Conservation (phyloP, 2,797 vertebrate genomes). For the Tamandua tetradactyla region DNA sequence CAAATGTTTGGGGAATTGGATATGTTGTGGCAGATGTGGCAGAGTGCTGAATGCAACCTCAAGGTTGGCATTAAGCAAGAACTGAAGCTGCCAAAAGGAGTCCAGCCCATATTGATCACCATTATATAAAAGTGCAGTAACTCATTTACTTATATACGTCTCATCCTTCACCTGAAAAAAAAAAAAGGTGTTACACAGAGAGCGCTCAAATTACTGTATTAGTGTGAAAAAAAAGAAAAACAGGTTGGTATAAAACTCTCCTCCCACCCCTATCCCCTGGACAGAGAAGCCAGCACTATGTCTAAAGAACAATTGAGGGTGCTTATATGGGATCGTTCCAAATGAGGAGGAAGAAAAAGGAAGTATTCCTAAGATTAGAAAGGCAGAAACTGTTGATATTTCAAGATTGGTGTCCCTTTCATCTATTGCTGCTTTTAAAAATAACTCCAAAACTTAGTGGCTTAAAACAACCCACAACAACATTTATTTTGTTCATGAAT, state of each 20-base stretch:
- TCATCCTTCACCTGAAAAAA: not conserved
- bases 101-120: not conserved
- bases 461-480: not conserved
- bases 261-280: not conserved
- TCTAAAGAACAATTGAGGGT: not conserved
- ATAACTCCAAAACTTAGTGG: not conserved
- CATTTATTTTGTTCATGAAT: conserved; percentile 57
- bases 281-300: not conserved
- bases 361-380: not conserved
- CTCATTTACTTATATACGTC: not conserved
- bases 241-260: not conserved
- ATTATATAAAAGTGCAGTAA: not conserved
- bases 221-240: not conserved
- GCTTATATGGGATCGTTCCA: not conserved
- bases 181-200: accelerated
- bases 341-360: not conserved
- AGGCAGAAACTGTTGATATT: conserved; percentile 4
- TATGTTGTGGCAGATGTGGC: not conserved
- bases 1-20: not conserved
- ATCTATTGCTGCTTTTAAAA: conserved; percentile 45
- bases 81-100: not conserved
- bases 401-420: not conserved
- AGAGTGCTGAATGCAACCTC: not conserved
- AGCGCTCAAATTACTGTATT: not conserved
- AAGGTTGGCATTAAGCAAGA: not conserved